Base-by-base conservation (phyloP, 2,888 invertebrate species). In the Lamellibrachia satsuma region DNA sequence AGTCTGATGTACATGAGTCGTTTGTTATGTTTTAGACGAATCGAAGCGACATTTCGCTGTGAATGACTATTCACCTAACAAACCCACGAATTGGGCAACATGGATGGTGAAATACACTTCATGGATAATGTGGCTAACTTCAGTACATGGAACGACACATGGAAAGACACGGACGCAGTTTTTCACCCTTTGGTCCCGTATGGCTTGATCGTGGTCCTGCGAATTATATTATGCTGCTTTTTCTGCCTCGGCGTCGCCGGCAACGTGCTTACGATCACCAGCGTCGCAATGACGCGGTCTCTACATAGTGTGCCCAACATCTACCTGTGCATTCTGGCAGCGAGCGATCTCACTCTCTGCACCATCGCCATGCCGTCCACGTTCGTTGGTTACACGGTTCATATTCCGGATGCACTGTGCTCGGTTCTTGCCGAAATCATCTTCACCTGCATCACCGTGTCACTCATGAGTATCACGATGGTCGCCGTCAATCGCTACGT, bases 171-270 rank as follows among this genome's bases (percentile, higher is more conserved):
- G 11, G 60, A 60, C 60, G 1, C 60, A 15, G 9, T 15, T 7
- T 3, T 15, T 7, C 3, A 15, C 60, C 11, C 15, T 3, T 15
- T 3, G 15, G 60, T 60, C 60, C 3, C 60, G 60, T 60, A 9
- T 15, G 9, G 60, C 7, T 60, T 60, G 60, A 60, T 60, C 7
- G 3, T 60, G 60, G 60, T 60, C 9, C 60, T 60, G 60, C 60
- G 60, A 11, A 15, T 60, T 15, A 9, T 60, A 7, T 60, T 60
- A 7, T 3, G 9, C 11, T 11, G 7, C 15, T 60, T 11, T 15
- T 60, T 60, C 0, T 60, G 60, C 15, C 7, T 60, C 60, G 60
- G 60, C 15, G 60, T 60, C 60, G 94, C 96, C 96, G 0, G 96
- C 96, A 7, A 94, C 96, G 39, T 60, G 60, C 60, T 60, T 9